Evolutionary conservation across 2,888 invertebrate species (phyloP).

Genomic region (Agrilus cyanescens): DNA sequence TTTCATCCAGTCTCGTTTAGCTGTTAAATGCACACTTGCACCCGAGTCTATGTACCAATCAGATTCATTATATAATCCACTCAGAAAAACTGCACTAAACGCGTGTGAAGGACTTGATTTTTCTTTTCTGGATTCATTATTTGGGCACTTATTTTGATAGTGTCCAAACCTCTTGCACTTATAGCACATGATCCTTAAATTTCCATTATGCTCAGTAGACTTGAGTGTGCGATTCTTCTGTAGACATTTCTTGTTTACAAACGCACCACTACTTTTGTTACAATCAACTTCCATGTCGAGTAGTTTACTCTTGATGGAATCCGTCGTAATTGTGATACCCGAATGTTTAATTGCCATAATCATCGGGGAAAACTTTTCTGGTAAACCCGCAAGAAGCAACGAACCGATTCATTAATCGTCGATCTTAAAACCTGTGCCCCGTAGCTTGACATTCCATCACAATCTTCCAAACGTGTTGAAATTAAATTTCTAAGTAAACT

Average conservation of each 20-base stretch:
- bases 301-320: slow-evolving; percentile 12
- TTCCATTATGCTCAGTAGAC: too few species aligned
- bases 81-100: slow-evolving; percentile 20
- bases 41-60: slow-evolving; percentile 23
- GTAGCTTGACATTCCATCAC: slow-evolving; percentile 12
- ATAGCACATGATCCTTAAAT: slow-evolving; percentile 8
- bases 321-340: slow-evolving; percentile 8
- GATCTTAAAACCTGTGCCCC: neutral
- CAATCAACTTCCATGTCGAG: slow-evolving; percentile 6
- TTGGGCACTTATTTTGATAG: slow-evolving; percentile 8
- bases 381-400: slow-evolving; percentile 14
- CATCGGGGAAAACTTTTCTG: slow-evolving; percentile 13
- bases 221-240: too few species aligned
- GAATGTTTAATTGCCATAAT: slow-evolving; percentile 16
- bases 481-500: slow-evolving; percentile 15
- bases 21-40: slow-evolving; percentile 19
- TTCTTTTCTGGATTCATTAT: slow-evolving; percentile 1
- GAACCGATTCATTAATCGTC: too few species aligned
- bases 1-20: slow-evolving; percentile 9
- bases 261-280: slow-evolving; percentile 1
- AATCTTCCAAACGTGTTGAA: slow-evolving; percentile 9
- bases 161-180: slow-evolving; percentile 12
- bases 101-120: slow-evolving; percentile 8
- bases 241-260: neutral
- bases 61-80: slow-evolving; percentile 13